phyloP scores from a whole-genome alignment of 2,888 invertebrate species.

The Caenorhabditis auriculariae region DNA sequence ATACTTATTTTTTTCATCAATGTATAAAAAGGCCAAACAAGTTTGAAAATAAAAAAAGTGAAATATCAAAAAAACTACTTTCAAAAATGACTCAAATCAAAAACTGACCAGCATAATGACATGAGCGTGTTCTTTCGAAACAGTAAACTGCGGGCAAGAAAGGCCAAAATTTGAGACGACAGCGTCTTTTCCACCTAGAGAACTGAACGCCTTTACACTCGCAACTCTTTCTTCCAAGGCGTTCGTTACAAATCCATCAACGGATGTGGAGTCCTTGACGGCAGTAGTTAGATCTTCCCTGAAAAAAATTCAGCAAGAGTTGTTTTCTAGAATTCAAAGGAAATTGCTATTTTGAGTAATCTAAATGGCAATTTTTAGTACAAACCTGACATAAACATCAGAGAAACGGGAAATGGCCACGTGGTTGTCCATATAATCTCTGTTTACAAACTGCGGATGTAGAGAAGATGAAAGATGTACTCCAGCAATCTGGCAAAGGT shows the following conservation, averaged over 20 bases:
- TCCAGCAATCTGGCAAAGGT: constrained; percentile 28
- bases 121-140: constrained; percentile 41
- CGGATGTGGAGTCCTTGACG: constrained; percentile 34
- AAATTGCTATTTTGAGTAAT: no score
- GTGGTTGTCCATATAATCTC: constrained; percentile 17
- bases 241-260: constrained; percentile 33
- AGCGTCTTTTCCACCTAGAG: constrained; percentile 18
- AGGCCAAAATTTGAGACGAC: constrained; percentile 24
- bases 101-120: constrained; percentile 30
- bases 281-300: constrained; percentile 34
- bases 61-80: constrained; percentile 5
- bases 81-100: constrained; percentile 29
- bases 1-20: neutral
- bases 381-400: constrained; percentile 37
- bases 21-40: constrained; percentile 2
- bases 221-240: constrained; percentile 31
- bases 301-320: constrained; percentile 1
- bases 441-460: constrained; percentile 25
- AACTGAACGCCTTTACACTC: constrained; percentile 16
- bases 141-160: constrained; percentile 35
- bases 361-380: no score
- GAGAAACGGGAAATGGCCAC: constrained; percentile 27
- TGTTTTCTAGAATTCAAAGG: neutral
- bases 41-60: neutral
- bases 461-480: constrained; percentile 25